Evolutionary conservation across 1,140 invertebrate species (phyloP).

Genomic region (Copidosoma floridanum): DNA sequence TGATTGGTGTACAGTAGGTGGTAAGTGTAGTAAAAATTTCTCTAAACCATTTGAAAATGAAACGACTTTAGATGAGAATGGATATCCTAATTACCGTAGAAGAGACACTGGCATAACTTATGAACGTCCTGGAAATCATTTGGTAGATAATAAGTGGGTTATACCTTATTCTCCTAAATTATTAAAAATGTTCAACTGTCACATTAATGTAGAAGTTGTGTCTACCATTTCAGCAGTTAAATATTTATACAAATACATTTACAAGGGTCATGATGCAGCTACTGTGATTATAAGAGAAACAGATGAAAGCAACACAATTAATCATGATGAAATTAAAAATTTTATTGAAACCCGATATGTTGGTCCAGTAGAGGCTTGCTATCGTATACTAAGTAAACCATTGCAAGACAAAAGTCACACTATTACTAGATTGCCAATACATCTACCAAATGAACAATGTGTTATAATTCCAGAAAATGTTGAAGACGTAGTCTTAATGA

Average conservation of each 20-base stretch:
- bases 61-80: neutral
- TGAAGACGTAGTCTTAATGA: too few relatives aligned
- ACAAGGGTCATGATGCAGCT: neutral
- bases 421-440: too few relatives aligned
- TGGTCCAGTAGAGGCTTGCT: too few relatives aligned
- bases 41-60: neutral
- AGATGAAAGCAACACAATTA: too few relatives aligned
- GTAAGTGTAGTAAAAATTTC: neutral
- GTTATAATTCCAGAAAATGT: too few relatives aligned
- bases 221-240: neutral
- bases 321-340: too few relatives aligned
- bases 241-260: neutral
- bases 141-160: neutral
- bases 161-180: neutral
- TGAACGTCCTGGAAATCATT: too few relatives aligned
- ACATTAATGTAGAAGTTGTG: neutral
- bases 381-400: too few relatives aligned
- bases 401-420: too few relatives aligned
- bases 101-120: neutral
- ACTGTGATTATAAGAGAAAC: neutral
- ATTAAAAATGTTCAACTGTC: neutral
- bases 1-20: neutral
- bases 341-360: too few relatives aligned
- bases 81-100: neutral
- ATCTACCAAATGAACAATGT: too few relatives aligned